Evolutionary conservation across 2,888 invertebrate genomes (phyloP).

Genomic region (Megastigmus dorsalis): DNA sequence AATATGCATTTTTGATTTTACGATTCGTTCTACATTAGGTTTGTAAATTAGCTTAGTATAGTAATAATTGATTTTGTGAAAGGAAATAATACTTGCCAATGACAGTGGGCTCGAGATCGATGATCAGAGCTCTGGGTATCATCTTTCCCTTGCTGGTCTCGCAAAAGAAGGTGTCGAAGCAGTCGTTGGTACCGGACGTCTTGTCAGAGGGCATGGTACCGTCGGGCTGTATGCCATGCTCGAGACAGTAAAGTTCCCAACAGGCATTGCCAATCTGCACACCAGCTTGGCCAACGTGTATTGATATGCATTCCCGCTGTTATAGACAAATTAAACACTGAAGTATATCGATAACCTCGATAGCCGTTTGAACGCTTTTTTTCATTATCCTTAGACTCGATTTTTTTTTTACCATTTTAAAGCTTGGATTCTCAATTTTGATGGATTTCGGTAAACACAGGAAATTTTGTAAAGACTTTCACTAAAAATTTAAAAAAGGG

Average conservation of each 20-base stretch:
- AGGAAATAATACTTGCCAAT: constrained; percentile 81
- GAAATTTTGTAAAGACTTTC: no score
- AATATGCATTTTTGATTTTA: no score
- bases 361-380: no score
- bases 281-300: constrained; percentile 88
- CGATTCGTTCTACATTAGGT: no score
- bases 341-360: no score
- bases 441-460: no score
- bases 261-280: constrained; percentile 93
- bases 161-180: constrained; percentile 95
- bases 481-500: no score
- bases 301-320: constrained; percentile 86
- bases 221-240: constrained; percentile 94
- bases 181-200: constrained; percentile 92
- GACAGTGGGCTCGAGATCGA: constrained; percentile 97
- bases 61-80: no score
- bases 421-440: no score
- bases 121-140: constrained; percentile 94
- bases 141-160: constrained; percentile 97
- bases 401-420: no score
- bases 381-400: no score
- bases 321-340: constrained; percentile 61
- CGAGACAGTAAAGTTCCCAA: constrained; percentile 91
- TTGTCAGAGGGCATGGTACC: constrained; percentile 95
- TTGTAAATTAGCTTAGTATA: no score